Evolutionary conservation across 35 echinoderm and acorn worm genomes (phyloP), one percentile per base, ranked within the genome.

Genomic region (Diadema setosum): DNA sequence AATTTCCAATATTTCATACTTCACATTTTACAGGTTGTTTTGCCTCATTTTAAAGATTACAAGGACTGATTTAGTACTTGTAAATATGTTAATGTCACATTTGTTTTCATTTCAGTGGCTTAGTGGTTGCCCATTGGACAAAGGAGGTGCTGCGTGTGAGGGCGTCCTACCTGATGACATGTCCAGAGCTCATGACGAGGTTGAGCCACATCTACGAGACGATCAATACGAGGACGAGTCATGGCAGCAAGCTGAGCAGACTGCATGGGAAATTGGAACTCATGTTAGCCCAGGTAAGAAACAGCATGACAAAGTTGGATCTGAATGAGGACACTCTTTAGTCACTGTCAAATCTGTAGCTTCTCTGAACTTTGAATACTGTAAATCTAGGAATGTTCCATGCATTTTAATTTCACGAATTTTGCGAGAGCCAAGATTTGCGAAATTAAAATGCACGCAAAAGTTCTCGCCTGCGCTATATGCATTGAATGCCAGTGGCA

Each of bases 251-350:
- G 32, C 83, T 97, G 74, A 80, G 46, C 1, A 87, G 80, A 35
- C 88, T 97, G 63, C 91, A 97, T 43, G 91, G 95, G 8, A 93
- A 97, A 46, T 82, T 97, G 40, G 95, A 93, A 43, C 90, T 97
- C 20, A 93, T 97, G 95, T 76, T 97, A 36, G 45, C 95, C 58
- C 95, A 97, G 95, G 95, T 97, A 90, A 91, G 5, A 42, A 23
- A n/a, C n/a, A n/a, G n/a, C n/a, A n/a, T n/a, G n/a, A 12, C 12
- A 14, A 57, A 57, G 12, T 57, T 57, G 52, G 52, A 57, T 57
- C 52, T 57, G 15, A 15, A 57, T 15, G 52, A 15, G 23, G 15
- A 23, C 52, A 15, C 23, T 57, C 23, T 57, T 57, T 23, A 57
- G 52, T 23, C 23, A 23, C 15, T 57, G 15, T 17, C 15, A 0